Evolutionary conservation across 2,888 invertebrate genomes (phyloP), one percentile per base, ranked within the genome.

Genomic region (Synanthedon myopaeformis): DNA sequence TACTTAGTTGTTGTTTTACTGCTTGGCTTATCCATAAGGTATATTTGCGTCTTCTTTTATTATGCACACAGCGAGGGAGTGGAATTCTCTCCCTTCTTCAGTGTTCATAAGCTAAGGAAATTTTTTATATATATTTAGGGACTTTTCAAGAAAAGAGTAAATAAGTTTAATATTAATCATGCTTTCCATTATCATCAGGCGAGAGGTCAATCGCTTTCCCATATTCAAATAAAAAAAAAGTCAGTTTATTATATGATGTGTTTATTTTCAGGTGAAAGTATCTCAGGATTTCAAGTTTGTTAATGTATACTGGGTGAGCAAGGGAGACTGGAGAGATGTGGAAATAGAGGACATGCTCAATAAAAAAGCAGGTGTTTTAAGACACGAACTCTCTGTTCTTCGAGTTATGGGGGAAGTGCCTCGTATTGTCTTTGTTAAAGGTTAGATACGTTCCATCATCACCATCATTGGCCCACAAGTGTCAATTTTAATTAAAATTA

Each of bases 391-490:
- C 3, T 91, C 93, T 2, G 91, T 92, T 55, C 78, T 95, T 1
- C 82, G 90, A 57, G 79, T 95, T 0, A 92, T 95, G 88, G 95
- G 95, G 10, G 87, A 90, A 59, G 91, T 95, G 42, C 95, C 95
- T 5, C 89, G 88, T 56, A 91, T 96, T 55, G 70, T 84, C 45
- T 96, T 96, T 86, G 89, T 94, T 1, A 92, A 91, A 88, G 91
- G 91, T 90, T 63, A 56, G 45, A 13, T 12, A 12, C 13, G 2
- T 45, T 10, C 10, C 8, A 23, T 23, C 5, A 17, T 17, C 17
- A 35, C 10, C 35, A 35, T 28, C 28, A 57, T 55, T 14, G 10
- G 35, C 35, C 2, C 10, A 35, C 3, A 35, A 35, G 35, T 10
- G 35, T 3, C 35, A 35, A 51, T 45, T 13, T 23, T 14, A 19